phyloP scores from a whole-genome alignment of 2,113 vertebrate species.

The Neogale vison region DNA sequence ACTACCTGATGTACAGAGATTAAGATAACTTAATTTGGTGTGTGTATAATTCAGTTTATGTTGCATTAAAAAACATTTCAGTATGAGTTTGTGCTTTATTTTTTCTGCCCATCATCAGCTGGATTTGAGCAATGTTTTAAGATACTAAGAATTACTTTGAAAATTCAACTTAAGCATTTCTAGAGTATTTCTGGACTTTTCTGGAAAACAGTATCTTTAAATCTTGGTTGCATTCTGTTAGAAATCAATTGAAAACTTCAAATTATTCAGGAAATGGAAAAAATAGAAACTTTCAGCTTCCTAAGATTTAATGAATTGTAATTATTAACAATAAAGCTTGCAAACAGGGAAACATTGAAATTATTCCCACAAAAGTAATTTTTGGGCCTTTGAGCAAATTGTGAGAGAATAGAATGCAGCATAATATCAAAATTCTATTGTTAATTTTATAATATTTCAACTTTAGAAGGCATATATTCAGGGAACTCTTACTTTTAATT shows the following conservation, averaged over 20 bases:
- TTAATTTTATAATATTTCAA: not conserved
- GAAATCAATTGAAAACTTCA: not conserved
- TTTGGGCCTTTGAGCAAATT: not conserved
- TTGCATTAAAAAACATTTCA: not conserved
- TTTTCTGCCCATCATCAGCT: not conserved
- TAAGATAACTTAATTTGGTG: not conserved
- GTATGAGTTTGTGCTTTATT: not conserved
- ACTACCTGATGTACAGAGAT: not conserved
- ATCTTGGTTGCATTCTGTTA: not conserved
- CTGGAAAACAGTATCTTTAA: not conserved
- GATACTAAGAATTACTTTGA: not conserved
- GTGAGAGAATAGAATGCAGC: not conserved
- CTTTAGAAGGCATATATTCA: not conserved
- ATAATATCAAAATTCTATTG: not conserved
- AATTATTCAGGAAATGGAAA: not conserved
- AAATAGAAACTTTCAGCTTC: not conserved
- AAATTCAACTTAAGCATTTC: not conserved
- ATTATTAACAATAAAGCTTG: not conserved
- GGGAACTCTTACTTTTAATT: not conserved
- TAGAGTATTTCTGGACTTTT: not conserved
- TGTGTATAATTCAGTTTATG: not conserved
- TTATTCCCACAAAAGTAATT: not conserved
- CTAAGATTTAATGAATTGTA: not conserved
- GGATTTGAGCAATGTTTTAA: not conserved
- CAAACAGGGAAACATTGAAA: not conserved